These are phyloP conservation scores for Dicrostonyx torquatus DNA, from an alignment of 2,797 vertebrate species.

Conservation along the genomic window DNA sequence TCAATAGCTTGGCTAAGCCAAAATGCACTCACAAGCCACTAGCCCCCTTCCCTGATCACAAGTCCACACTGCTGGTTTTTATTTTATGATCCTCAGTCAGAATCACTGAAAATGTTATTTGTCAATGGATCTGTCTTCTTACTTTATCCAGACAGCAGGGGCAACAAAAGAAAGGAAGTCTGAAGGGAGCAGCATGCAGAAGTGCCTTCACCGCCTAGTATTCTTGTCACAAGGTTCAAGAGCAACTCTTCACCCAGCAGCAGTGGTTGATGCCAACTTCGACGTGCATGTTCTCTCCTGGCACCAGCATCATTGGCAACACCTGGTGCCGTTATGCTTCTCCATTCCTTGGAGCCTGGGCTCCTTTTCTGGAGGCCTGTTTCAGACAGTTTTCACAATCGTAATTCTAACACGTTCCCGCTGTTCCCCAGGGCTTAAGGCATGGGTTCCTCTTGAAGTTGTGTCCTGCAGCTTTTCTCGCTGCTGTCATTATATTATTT, in stretches of 20 bases:
- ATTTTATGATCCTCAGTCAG: background rate
- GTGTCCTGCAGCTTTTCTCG: background rate
- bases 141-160: background rate
- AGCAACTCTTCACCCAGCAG: background rate
- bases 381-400: background rate
- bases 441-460: background rate
- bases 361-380: background rate
- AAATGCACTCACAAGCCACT: background rate
- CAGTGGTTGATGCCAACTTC: background rate
- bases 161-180: background rate
- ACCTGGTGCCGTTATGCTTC: background rate
- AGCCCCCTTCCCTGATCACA: background rate
- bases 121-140: background rate
- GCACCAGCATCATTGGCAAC: background rate
- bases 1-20: background rate
- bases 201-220: background rate
- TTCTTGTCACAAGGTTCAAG: background rate
- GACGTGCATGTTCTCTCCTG: accelerated
- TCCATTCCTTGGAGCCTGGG: accelerated
- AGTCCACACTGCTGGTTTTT: background rate
- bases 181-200: background rate
- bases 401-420: background rate
- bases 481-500: background rate
- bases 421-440: background rate
- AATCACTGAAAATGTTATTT: background rate